phyloP scores from a whole-genome alignment of 2,888 invertebrate species.

The Lasioglossum vierecki region DNA sequence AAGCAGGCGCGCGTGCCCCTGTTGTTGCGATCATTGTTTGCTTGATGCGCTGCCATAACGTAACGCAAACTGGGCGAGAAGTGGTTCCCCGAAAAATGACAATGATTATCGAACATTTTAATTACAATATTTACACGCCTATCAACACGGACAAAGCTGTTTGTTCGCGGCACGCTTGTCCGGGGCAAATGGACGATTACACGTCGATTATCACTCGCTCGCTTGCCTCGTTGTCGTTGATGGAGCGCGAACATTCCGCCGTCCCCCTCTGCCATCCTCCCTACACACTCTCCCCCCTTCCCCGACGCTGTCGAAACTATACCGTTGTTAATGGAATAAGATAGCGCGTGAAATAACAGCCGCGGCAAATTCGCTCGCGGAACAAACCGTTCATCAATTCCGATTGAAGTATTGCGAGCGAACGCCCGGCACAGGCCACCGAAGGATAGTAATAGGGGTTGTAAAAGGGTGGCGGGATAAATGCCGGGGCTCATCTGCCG shows the following conservation, averaged over 20 bases:
- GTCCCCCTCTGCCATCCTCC: background rate
- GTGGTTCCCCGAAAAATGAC: constrained; percentile 56
- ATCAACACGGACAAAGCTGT: constrained; percentile 52
- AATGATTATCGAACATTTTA: constrained; percentile 60
- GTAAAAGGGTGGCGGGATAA: constrained; percentile 4
- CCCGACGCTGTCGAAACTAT: constrained; percentile 5
- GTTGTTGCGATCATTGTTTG: constrained; percentile 42
- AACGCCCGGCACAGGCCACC: background rate
- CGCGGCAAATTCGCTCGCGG: constrained; percentile 2
- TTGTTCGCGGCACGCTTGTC: constrained; percentile 47
- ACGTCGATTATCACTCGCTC: constrained; percentile 50
- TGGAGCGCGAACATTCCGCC: constrained; percentile 22
- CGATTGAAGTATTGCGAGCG: constrained; percentile 10
- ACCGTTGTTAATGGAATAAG: constrained; percentile 35
- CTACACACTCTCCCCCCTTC: background rate
- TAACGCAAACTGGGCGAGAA: constrained; percentile 30
- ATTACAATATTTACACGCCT: constrained; percentile 59
- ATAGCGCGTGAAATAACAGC: constrained; percentile 19
- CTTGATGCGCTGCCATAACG: constrained; percentile 45
- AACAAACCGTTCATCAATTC: background rate
- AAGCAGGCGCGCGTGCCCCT: background rate
- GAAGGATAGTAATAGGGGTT: constrained; percentile 14
- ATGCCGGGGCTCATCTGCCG: background rate
- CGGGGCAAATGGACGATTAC: constrained; percentile 51
- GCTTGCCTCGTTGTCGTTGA: constrained; percentile 39